Conservation (phyloP, 2,113 vertebrate genomes). For the Chrysochloris asiatica region DNA sequence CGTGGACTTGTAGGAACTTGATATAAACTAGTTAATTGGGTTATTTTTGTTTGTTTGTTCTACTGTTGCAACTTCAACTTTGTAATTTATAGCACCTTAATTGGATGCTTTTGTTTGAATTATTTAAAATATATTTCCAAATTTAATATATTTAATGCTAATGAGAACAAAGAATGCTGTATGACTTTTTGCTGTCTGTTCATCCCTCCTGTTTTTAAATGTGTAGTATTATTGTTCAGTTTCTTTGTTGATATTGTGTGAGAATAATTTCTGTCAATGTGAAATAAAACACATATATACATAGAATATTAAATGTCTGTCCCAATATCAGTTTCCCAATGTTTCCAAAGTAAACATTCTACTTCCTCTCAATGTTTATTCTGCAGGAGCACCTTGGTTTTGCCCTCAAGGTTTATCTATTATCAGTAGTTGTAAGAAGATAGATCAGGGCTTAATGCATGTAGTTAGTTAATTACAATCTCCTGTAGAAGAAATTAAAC, state of each 20-base stretch:
- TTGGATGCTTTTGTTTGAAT: constrained; percentile 56
- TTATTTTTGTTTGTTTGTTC: background rate
- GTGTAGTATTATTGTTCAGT: constrained; percentile 48
- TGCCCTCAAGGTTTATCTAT: constrained; percentile 17
- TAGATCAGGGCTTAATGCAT: constrained; percentile 37
- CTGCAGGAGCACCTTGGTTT: constrained; percentile 10
- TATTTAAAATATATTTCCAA: constrained; percentile 62
- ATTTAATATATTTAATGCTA: constrained; percentile 40
- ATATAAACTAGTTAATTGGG: constrained; percentile 28
- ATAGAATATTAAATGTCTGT: constrained; percentile 4
- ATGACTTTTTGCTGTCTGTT: constrained; percentile 47
- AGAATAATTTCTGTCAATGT: constrained; percentile 46
- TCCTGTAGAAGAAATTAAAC: constrained; percentile 47
- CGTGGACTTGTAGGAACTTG: background rate
- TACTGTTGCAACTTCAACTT: constrained; percentile 26
- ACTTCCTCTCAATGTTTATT: constrained; percentile 37
- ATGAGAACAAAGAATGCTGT: background rate
- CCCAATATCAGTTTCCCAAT: constrained; percentile 1
- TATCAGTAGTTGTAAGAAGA: background rate
- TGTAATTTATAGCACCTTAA: constrained; percentile 57
- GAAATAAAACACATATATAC: constrained; percentile 30
- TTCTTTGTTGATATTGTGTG: constrained; percentile 47
- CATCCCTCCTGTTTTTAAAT: constrained; percentile 35
- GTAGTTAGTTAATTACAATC: constrained; percentile 53
- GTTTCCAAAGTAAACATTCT: constrained; percentile 24